Evolutionary conservation across 2,797 vertebrate genomes (phyloP).

Genomic region (Vultur gryphus): DNA sequence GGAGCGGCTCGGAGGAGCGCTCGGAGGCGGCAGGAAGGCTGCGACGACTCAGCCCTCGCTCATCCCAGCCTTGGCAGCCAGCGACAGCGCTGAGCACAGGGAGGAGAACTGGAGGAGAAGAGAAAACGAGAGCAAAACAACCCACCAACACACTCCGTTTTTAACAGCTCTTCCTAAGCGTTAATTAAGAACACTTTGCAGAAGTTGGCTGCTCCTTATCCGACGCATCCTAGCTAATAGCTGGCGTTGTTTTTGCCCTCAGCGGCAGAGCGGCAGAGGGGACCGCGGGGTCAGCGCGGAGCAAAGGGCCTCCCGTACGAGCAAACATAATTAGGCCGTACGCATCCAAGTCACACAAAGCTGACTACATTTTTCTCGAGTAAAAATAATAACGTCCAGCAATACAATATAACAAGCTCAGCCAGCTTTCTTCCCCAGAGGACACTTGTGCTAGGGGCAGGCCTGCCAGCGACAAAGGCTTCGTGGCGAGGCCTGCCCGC

Average conservation of each 20-base stretch:
- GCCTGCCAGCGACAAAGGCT: not conserved
- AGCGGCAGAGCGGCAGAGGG: not conserved
- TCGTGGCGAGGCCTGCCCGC: not conserved
- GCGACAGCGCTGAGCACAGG: rapidly evolving
- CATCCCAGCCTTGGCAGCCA: not conserved
- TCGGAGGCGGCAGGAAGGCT: not conserved
- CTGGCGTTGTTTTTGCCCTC: not conserved
- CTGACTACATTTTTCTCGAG: not conserved
- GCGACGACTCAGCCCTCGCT: no score
- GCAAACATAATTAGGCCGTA: rapidly evolving
- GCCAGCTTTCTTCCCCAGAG: not conserved
- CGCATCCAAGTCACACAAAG: not conserved
- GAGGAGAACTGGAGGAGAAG: not conserved
- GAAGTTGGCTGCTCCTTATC: not conserved
- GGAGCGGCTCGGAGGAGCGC: not conserved
- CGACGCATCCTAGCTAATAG: rapidly evolving
- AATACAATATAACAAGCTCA: rapidly evolving
- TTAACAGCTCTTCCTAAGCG: rapidly evolving
- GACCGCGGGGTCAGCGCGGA: rapidly evolving
- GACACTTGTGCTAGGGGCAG: not conserved
- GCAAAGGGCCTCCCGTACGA: rapidly evolving
- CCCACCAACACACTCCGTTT: rapidly evolving
- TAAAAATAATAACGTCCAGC: not conserved
- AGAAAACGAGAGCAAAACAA: not conserved
- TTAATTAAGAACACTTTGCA: rapidly evolving